These are phyloP conservation scores for Mixornis gularis DNA, from an alignment of 2,113 vertebrate genomes.

Conservation along the genomic window DNA sequence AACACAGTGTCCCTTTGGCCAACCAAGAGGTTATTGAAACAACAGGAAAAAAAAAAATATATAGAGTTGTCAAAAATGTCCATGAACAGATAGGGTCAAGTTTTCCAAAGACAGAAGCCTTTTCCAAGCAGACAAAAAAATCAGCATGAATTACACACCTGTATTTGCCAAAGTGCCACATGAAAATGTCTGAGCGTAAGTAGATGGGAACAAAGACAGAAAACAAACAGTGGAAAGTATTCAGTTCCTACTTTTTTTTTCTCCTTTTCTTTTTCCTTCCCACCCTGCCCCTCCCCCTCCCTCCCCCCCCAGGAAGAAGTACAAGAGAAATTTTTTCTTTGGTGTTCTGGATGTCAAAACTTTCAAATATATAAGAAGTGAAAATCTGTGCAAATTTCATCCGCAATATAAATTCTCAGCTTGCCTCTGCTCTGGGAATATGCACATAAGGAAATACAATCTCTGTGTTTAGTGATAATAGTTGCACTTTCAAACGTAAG, in stretches of 20 bases:
- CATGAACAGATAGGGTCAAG: background rate
- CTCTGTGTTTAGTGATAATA: background rate
- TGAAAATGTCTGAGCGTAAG: background rate
- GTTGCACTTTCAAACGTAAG: background rate
- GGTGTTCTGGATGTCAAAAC: background rate
- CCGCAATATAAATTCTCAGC: background rate
- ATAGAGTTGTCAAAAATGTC: background rate
- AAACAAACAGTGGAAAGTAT: background rate
- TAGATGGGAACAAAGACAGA: background rate
- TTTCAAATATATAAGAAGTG: background rate
- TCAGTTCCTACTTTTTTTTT: background rate
- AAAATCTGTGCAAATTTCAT: background rate
- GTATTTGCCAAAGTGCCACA: background rate
- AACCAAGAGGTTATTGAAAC: background rate
- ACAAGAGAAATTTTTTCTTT: background rate
- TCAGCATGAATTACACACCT: background rate
- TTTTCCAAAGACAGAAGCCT: background rate
- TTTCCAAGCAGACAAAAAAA: constrained; percentile 22
- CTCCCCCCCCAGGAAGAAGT: background rate
- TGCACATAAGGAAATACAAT: background rate
- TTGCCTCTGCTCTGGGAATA: background rate
- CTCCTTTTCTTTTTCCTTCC: background rate
- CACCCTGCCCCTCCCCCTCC: too few relatives aligned
- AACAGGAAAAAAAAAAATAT: background rate
- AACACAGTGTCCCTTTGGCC: background rate